Conservation (phyloP, 1,140 invertebrate species). For the Calephelis virginiensis region DNA sequence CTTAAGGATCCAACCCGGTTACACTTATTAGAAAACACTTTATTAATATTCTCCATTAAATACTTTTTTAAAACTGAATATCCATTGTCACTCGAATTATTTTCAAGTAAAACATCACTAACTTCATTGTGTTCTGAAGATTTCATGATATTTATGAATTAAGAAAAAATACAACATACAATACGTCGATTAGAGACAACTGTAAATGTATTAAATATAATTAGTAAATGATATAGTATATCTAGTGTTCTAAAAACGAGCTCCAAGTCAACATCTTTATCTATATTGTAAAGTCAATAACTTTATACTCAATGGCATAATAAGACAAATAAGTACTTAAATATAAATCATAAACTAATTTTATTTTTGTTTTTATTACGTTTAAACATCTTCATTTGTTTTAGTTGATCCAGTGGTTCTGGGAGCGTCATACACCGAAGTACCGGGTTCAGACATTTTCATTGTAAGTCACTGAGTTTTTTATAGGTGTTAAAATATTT, state of each 20-base stretch:
- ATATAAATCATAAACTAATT: too few species aligned
- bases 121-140: background rate
- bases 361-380: too few species aligned
- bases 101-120: background rate
- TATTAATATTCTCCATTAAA: background rate
- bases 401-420: too few species aligned
- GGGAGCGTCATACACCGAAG: too few species aligned
- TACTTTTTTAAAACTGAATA: constrained; percentile 5
- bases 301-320: constrained; percentile 30
- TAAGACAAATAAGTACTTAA: constrained; percentile 24
- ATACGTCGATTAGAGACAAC: background rate
- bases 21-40: constrained; percentile 33
- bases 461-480: too few species aligned
- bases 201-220: constrained; percentile 1
- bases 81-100: background rate
- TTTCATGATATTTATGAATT: background rate
- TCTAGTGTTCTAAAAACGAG: constrained; percentile 29
- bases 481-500: too few species aligned
- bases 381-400: too few species aligned
- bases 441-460: too few species aligned
- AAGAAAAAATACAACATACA: background rate
- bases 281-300: constrained; percentile 51
- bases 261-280: constrained; percentile 61
- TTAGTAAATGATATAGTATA: background rate
- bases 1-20: constrained; percentile 58